Base-by-base conservation (phyloP, 2,113 vertebrate species). In the Colius striatus region DNA sequence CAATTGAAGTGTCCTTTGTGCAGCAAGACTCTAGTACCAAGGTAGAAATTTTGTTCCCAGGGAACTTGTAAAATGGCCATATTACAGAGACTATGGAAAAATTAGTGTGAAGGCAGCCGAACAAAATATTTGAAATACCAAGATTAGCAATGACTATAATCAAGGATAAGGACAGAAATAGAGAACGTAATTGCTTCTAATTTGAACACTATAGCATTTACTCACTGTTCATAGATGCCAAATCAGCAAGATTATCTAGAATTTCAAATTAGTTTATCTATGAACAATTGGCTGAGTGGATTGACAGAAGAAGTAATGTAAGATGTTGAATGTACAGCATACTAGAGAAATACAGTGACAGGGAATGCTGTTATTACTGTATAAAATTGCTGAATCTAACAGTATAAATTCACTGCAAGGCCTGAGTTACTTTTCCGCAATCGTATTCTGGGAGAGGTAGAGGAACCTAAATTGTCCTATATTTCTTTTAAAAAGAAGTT, bases 81-180 rank as follows among this genome's bases (percentile, higher is more conserved):
- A 54, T 43, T 89, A 53, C 10, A 74, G 72, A 81, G 70, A 61
- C n/a, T 70, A 29, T 16, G 34, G 58, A 72, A 87, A 91, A 78
- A 80, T 13, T 29, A 65, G 7, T 14, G 45, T 81, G 57, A 29
- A 88, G 63, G 30, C 21, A 90, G 25, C 13, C 30, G 57, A 71
- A 84, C 16, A 93, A 92, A 96, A 71, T 80, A 66, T 86, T 86
- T 84, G 63, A 90, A 92, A 80, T 84, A 70, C 19, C 8, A 27
- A 65, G 53, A 55, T 68, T 86, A 41, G n/a, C 71, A 66, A 73
- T 54, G 23, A 73, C 79, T 88, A 45, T 81, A 93, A 92, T 93
- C 82, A 86, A 77, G 20, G 38, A 16, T 90, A 66, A 80, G 18
- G 47, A 77, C 51, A 86, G 72, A 93, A 84, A 38, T 1, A 57